Evolutionary conservation across 1,140 invertebrate species (phyloP).

Genomic region (Lepidurus couesii): DNA sequence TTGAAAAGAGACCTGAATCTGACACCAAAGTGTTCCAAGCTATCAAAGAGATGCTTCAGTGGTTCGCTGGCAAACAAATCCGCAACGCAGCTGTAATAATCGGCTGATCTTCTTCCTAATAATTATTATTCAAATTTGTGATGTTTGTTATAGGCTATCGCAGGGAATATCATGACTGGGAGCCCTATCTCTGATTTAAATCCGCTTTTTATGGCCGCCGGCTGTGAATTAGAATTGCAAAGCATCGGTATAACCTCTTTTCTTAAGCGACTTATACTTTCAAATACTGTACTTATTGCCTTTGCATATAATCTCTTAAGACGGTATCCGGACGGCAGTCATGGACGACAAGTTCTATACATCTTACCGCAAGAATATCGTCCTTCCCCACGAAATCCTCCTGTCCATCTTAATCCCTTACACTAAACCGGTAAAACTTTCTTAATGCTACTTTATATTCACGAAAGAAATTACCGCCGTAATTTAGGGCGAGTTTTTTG

Average conservation of each 20-base stretch:
- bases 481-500: conserved; percentile 64
- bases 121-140: conserved; percentile 30
- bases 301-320: not conserved
- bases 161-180: conserved; percentile 89
- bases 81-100: conserved; percentile 66
- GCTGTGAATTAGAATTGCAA: conserved; percentile 52
- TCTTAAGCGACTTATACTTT: conserved; percentile 15
- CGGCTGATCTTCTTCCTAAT: conserved; percentile 27
- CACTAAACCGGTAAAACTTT: conserved; percentile 45
- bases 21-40: conserved; percentile 64
- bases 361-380: conserved; percentile 72
- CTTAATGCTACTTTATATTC: conserved; percentile 29
- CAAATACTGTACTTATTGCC: conserved; percentile 25
- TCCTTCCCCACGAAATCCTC: conserved; percentile 71
- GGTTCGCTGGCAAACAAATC: conserved; percentile 92
- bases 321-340: conserved; percentile 53
- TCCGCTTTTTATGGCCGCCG: conserved; percentile 75
- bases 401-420: conserved; percentile 65
- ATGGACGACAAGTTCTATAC: conserved; percentile 84
- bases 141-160: conserved; percentile 58
- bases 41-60: conserved; percentile 79
- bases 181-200: conserved; percentile 95
- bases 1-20: conserved; percentile 50
- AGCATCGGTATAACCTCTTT: conserved; percentile 47
- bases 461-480: not conserved